Percentiles rank a stretch among this genome's conserved stretches.
Evolutionary conservation across 2,888 invertebrate species (phyloP).

Genomic region (Lymantria dispar): DNA sequence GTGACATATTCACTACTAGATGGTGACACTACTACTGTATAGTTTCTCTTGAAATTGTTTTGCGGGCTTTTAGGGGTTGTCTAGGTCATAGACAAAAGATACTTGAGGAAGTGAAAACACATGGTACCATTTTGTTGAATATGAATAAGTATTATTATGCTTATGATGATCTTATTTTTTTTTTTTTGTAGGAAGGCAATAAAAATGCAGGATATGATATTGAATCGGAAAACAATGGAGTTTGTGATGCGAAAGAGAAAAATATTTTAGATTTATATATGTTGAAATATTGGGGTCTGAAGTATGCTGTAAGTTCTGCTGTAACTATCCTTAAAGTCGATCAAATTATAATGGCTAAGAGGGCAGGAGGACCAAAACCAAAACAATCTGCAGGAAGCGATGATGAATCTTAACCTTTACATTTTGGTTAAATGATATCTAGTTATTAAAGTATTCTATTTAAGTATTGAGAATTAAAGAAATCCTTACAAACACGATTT

Average conservation of each 20-base stretch:
- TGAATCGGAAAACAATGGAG: conserved; percentile 87
- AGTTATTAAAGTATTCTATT: conserved; percentile 35
- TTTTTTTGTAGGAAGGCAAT: conserved; percentile 85
- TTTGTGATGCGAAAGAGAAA: conserved; percentile 89
- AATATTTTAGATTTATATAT: conserved; percentile 92
- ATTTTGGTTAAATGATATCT: not conserved
- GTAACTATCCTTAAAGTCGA: conserved; percentile 96
- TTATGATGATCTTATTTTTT: too few species aligned
- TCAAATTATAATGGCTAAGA: conserved; percentile 99
- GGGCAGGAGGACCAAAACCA: conserved; percentile 97
- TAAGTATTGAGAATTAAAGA: conserved; percentile 15
- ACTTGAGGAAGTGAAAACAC: too few species aligned
- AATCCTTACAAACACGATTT: conserved; percentile 16
- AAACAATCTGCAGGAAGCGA: conserved; percentile 86
- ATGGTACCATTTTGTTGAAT: too few species aligned
- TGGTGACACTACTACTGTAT: too few species aligned
- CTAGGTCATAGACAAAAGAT: too few species aligned
- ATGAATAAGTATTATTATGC: too few species aligned
- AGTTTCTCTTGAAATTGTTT: too few species aligned
- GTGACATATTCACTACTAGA: too few species aligned
- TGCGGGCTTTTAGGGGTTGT: too few species aligned
- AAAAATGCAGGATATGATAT: conserved; percentile 93
- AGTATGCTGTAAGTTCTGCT: conserved; percentile 97
- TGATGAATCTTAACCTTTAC: conserved; percentile 84
- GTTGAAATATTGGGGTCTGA: conserved; percentile 96